Base-by-base conservation (phyloP, 2,797 vertebrate genomes). In the Amniataba percoides region DNA sequence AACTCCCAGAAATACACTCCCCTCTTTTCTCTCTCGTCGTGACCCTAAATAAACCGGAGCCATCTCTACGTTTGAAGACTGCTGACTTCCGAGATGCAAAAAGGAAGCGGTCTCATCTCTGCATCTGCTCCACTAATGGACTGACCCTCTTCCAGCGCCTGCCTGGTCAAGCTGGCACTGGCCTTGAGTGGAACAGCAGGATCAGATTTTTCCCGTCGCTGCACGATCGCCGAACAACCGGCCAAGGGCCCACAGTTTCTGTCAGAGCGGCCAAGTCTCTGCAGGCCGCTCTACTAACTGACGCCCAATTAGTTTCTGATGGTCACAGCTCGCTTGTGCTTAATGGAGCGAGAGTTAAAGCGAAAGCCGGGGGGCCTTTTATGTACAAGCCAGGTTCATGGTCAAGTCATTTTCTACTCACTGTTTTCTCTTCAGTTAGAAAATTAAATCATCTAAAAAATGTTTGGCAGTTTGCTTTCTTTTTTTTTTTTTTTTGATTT, bases 291-390 rank as follows among this genome's bases (percentile, higher is more conserved):
- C 78, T 87, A 94, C 85, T 87, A 89, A 89, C 84, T 43, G 82
- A 87, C 51, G 85, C 83, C 86, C 93, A 93, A 94, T 94, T 93
- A 93, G 93, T 88, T 92, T 85, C 74, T 81, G 84, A 89, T 82
- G 84, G 89, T 86, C 90, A 85, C 89, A 88, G 89, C 89, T 90
- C 77, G 0, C 83, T 87, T 81, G 81, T 71, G 79, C 84, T 84
- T 91, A 92, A 93, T 90, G 85, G 84, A 74, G 87, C 87, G 34
- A 40, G 74, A 78, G 64, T 59, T 66, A 19, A 84, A 90, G 74
- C 68, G 76, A 87, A 89, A 87, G 76, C 71, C 21, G 14, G 68
- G 64, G 81, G 71, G 51, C 56, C 75, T 89, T 93, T 89, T 60
- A 84, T 84, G 85, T 83, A 53, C 74, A 31, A 61, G 87, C 79